Evolutionary conservation across 2,888 invertebrate species (phyloP).

Genomic region (Chaitophorus viminalis): DNA sequence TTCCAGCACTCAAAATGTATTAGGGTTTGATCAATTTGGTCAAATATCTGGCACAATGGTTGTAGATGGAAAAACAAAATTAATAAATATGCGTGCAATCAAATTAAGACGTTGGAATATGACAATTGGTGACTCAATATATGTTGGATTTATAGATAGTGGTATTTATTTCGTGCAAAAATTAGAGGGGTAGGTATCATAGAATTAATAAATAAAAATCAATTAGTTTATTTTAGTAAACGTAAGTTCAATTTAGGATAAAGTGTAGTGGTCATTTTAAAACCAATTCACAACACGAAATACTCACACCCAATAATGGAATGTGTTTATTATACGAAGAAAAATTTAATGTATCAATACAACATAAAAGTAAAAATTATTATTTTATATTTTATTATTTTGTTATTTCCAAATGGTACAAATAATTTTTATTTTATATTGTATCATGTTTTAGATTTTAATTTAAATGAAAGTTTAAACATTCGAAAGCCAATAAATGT

Average conservation of each 20-base stretch:
- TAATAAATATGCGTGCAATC: slow-evolving; percentile 69
- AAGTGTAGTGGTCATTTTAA: slow-evolving; percentile 41
- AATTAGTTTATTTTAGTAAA: not conserved
- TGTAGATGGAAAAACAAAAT: slow-evolving; percentile 68
- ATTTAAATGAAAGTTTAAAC: slow-evolving; percentile 12
- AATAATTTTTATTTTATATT: not conserved
- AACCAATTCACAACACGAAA: slow-evolving; percentile 3
- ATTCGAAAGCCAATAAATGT: not conserved
- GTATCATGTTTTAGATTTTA: not conserved
- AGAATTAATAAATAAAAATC: not conserved
- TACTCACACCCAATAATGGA: not conserved
- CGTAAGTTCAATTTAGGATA: not conserved
- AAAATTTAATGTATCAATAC: not conserved
- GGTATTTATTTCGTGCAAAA: slow-evolving; percentile 27
- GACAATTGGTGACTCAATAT: slow-evolving; percentile 66
- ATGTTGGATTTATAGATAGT: slow-evolving; percentile 16
- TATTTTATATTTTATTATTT: not conserved
- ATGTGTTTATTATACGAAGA: slow-evolving; percentile 2
- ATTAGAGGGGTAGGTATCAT: slow-evolving; percentile 7
- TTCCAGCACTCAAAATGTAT: slow-evolving; percentile 34
- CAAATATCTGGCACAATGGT: slow-evolving; percentile 72
- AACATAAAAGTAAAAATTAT: slow-evolving; percentile 15
- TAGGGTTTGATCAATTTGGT: slow-evolving; percentile 76
- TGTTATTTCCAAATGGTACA: not conserved
- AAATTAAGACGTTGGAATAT: slow-evolving; percentile 69